Evolutionary conservation across 2,113 vertebrate genomes (phyloP), one percentile per base, ranked within the genome.

Genomic region (Danionella cerebrum): DNA sequence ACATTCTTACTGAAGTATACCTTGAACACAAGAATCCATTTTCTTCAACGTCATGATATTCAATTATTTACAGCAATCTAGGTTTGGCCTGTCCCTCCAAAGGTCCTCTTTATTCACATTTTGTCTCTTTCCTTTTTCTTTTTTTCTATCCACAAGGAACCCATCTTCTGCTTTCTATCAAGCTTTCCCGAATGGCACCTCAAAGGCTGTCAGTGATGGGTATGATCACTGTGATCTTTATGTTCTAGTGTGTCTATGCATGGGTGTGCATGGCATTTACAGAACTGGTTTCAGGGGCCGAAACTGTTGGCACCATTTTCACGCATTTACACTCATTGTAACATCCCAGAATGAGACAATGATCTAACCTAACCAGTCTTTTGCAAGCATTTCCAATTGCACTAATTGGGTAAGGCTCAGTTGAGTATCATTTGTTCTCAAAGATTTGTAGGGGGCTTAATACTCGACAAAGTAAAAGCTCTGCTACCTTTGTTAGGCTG

Each of bases 141-240:
- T 13, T 29, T 33, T 31, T 41, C 31, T 12, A 42, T 44, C 18
- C 45, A 11, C 82, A 79, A 94, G 91, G 92, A 95, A 94, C 84
- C 92, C 91, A 66, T 95, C 91, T 79, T 70, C 90, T 67, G 92
- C 91, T 87, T 94, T 96, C 92, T 94, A 91, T 87, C 91, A 91
- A 86, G 93, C 90, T 83, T 96, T 96, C 88, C 85, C 86, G 82
- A 88, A 87, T 84, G 87, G 78, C 91, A 92, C 88, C 86, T 89
- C 90, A 90, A 94, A 95, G 91, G 84, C 80, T 85, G 71, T 86
- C 90, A 84, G 85, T 84, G 84, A 94, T 94, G 90, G 92, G 91
- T 96, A 96, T 90, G 93, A 85, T 83, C 80, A 67, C 81, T 82
- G 67, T 74, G 75, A n/a, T n/a, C n/a, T n/a, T n/a, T 89, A 76